Evolutionary conservation across 2,797 vertebrate species (phyloP).

Genomic region (Cossypha polioptera): DNA sequence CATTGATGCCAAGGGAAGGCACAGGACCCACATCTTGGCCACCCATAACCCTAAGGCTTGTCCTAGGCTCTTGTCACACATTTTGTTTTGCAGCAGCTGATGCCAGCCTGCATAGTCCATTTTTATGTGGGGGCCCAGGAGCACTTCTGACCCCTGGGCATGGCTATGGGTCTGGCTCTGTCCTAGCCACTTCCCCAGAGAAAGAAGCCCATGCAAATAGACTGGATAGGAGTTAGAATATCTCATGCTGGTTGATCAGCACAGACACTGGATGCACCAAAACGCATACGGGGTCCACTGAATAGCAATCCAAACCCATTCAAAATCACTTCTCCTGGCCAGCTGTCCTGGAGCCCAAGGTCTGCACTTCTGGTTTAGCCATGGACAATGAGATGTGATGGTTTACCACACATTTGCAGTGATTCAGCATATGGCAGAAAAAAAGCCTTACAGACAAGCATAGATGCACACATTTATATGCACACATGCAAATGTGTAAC

Average conservation of each 20-base stretch:
- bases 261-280: background rate
- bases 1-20: background rate
- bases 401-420: background rate
- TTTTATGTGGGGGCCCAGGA: background rate
- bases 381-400: background rate
- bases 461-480: background rate
- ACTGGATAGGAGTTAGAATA: background rate
- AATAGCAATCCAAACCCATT: background rate
- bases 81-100: background rate
- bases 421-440: background rate
- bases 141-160: background rate
- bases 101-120: background rate
- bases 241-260: background rate
- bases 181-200: background rate
- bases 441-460: background rate
- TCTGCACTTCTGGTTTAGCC: background rate
- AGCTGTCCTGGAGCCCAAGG: background rate
- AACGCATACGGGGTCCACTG: rapidly evolving
- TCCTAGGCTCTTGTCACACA: background rate
- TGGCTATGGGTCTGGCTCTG: background rate
- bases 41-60: background rate
- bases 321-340: background rate
- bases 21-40: background rate
- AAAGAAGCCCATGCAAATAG: background rate
- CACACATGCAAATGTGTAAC: too few relatives aligned